Evolutionary conservation across 2,888 invertebrate genomes (phyloP).

Genomic region (Mesorhabditis spiculigera): DNA sequence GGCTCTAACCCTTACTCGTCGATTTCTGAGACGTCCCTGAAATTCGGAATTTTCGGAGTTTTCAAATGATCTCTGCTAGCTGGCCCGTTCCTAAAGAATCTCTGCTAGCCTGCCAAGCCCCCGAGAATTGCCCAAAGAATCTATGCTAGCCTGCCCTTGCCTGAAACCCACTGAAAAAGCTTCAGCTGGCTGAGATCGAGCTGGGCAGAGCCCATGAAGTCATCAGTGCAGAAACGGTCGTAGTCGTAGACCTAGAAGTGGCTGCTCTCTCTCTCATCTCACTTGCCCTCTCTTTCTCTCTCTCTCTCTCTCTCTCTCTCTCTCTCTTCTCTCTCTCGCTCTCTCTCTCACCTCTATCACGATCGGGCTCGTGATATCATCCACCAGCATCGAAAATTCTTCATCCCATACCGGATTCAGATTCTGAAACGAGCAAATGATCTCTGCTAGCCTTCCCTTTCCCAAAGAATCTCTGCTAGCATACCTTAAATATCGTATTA

Average conservation of each 20-base stretch:
- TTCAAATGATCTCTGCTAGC: no score
- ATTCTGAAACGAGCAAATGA: constrained; percentile 62
- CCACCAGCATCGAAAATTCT: constrained; percentile 83
- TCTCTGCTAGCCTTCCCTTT: no score
- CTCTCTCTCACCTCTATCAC: constrained; percentile 69
- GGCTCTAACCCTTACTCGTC: no score
- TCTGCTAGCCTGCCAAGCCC: no score
- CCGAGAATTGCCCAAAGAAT: no score
- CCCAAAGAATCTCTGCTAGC: no score
- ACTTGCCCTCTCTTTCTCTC: not conserved
- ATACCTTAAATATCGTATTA: constrained; percentile 77
- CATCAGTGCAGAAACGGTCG: constrained; percentile 86
- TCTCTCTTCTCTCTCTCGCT: not conserved
- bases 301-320: not conserved
- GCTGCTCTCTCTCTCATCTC: not conserved
- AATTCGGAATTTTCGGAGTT: not conserved
- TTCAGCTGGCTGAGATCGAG: constrained; percentile 69
- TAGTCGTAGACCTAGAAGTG: constrained; percentile 79
- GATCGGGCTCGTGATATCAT: constrained; percentile 79
- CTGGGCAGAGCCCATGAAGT: constrained; percentile 90
- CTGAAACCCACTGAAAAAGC: constrained; percentile 41
- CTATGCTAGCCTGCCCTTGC: no score
- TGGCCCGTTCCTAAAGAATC: no score
- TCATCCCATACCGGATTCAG: constrained; percentile 98
- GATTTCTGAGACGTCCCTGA: not conserved